These are phyloP conservation scores for Nemotelus nigrinus DNA, from an alignment of 2,888 invertebrate species.

Conservation along the genomic window DNA sequence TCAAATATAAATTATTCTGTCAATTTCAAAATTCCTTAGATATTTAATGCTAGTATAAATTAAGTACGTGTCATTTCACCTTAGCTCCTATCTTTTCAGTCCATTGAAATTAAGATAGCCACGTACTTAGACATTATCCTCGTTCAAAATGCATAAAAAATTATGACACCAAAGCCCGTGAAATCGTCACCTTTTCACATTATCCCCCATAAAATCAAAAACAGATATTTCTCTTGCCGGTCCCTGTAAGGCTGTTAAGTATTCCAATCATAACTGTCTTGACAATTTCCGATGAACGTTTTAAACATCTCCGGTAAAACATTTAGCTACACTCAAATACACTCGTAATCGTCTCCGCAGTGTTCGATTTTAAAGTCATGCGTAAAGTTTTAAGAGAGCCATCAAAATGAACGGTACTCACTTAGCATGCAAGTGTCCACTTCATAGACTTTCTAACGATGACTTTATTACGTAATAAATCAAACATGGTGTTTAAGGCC, in stretches of 20 bases:
- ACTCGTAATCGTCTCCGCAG: background rate
- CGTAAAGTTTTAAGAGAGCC: constrained; percentile 18
- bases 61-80: no score
- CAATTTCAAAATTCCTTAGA: no score
- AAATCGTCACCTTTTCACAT: constrained; percentile 10
- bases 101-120: background rate
- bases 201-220: background rate
- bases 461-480: constrained; percentile 35
- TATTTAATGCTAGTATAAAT: no score
- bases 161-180: background rate
- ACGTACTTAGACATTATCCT: constrained; percentile 8
- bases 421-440: constrained; percentile 39
- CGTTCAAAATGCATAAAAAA: background rate
- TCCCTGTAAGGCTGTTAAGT: constrained; percentile 22
- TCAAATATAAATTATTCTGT: no score
- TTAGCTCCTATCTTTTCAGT: no score
- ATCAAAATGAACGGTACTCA: constrained; percentile 1
- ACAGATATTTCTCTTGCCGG: no score
- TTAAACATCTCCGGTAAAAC: background rate
- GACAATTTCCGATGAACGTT: constrained; percentile 24
- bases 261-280: constrained; percentile 40
- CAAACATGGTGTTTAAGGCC: constrained; percentile 7
- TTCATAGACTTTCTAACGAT: constrained; percentile 9
- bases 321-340: background rate
- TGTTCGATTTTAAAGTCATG: constrained; percentile 19